Evolutionary conservation across 2,113 vertebrate genomes (phyloP).

Genomic region (Notothenia coriiceps): DNA sequence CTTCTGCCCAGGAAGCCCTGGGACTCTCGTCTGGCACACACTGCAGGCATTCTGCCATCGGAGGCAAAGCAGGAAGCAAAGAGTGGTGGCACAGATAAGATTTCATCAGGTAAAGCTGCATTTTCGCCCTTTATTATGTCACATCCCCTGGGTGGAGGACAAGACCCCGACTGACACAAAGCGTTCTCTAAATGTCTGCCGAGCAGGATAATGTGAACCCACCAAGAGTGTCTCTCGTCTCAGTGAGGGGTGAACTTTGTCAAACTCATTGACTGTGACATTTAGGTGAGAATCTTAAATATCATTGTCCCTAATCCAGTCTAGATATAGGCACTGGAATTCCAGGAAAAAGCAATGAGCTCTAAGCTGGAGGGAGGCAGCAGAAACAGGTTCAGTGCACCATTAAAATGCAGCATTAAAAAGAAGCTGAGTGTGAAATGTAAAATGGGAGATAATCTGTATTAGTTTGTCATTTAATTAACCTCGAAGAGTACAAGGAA

Average conservation of each 20-base stretch:
- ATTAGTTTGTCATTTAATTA: neutral
- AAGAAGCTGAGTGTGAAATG: neutral
- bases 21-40: constrained; percentile 83
- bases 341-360: constrained; percentile 20
- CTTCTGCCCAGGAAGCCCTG: constrained; percentile 85
- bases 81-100: constrained; percentile 63
- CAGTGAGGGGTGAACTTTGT: constrained; percentile 78
- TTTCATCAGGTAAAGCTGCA: constrained; percentile 69
- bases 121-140: constrained; percentile 72
- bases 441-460: neutral
- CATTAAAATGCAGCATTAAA: neutral
- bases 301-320: constrained; percentile 58
- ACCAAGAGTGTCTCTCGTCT: constrained; percentile 52
- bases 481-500: neutral
- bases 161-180: constrained; percentile 70
- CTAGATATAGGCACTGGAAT: constrained; percentile 23
- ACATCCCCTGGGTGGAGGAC: constrained; percentile 68
- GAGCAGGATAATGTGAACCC: constrained; percentile 71
- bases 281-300: constrained; percentile 76
- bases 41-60: constrained; percentile 88
- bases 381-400: neutral
- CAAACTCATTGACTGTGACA: constrained; percentile 78
- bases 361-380: neutral
- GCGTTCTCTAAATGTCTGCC: constrained; percentile 76
- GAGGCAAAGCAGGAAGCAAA: constrained; percentile 43